Conservation (phyloP, 92 coral and sea anemone genomes). For the Phenganax marumi region DNA sequence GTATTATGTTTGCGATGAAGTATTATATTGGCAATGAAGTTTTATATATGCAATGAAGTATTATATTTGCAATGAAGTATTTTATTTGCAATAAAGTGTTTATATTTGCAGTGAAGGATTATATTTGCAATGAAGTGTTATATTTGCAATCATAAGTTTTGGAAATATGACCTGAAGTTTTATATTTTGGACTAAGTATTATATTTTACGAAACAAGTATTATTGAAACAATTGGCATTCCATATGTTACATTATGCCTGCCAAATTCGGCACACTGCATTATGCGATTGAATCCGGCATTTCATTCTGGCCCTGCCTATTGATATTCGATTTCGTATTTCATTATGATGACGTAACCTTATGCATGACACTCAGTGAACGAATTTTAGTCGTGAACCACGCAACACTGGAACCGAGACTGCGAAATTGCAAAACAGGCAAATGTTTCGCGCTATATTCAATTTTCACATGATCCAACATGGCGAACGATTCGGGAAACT, state of each 20-base stretch:
- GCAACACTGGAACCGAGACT: constrained; percentile 12
- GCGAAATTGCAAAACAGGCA: not conserved
- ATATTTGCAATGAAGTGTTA: not conserved
- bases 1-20: not conserved
- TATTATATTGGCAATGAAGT: not conserved
- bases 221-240: too few relatives aligned
- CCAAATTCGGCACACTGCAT: constrained; percentile 5
- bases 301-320: not conserved
- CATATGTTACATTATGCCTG: constrained; percentile 5
- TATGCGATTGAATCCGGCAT: not conserved
- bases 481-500: constrained; percentile 18
- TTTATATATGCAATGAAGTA: too few relatives aligned
- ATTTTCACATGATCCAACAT: constrained; percentile 13
- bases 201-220: too few relatives aligned
- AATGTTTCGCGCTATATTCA: not conserved
- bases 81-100: too few relatives aligned
- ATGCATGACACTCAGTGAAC: constrained; percentile 25
- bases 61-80: too few relatives aligned
- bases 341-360: constrained; percentile 25
- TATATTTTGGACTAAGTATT: too few relatives aligned
- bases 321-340: constrained; percentile 21
- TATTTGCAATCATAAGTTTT: not conserved
- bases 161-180: not conserved
- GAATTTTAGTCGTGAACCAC: constrained; percentile 7
- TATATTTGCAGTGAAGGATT: too few relatives aligned